A percentile compares a stretch with the other conserved stretches of the same genome.
Conservation (phyloP, 1,140 invertebrate genomes). For the Solenopsis fugax region DNA sequence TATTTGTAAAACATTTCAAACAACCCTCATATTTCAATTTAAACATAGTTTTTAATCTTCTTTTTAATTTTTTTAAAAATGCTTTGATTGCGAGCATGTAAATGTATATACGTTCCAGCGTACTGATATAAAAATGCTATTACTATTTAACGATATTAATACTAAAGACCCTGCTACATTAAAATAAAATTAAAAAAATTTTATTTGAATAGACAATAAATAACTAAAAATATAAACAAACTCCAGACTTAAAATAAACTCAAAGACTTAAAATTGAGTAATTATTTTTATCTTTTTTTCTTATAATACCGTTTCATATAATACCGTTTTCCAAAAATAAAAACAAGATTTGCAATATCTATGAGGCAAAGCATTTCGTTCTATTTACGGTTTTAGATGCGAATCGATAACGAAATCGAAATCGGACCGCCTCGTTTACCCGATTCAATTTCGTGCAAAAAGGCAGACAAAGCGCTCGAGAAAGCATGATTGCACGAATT, state of each 20-base stretch:
- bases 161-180: background rate
- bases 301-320: too few species aligned
- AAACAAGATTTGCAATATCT: background rate
- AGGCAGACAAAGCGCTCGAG: background rate
- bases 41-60: slow-evolving; percentile 1
- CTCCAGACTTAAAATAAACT: too few species aligned
- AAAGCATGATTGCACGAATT: slow-evolving; percentile 8
- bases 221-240: too few species aligned
- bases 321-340: background rate
- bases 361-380: background rate
- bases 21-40: background rate
- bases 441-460: slow-evolving; percentile 37
- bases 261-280: too few species aligned
- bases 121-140: background rate
- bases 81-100: background rate
- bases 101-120: background rate
- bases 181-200: background rate
- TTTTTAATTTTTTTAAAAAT: background rate
- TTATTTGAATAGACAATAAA: too few species aligned
- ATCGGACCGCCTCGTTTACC: background rate
- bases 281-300: too few species aligned
- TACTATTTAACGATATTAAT: background rate
- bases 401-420: slow-evolving; percentile 51
- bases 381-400: background rate
- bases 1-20: too few species aligned